These are phyloP conservation scores for Hepsetus odoe DNA, from an alignment of 2,113 vertebrate genomes.

Conservation along the genomic window DNA sequence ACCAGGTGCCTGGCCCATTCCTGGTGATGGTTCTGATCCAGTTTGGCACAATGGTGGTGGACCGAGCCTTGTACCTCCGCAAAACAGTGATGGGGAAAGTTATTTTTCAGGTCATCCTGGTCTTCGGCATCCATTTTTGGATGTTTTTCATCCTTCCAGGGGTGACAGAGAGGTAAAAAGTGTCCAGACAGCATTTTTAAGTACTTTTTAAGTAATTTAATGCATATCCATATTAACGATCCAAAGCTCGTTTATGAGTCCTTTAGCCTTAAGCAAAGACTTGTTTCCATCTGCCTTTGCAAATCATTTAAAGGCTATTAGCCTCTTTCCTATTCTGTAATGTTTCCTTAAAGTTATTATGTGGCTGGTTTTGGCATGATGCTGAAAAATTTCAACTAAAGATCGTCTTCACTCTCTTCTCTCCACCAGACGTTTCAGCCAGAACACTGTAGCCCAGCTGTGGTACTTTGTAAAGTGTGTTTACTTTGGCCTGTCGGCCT, in stretches of 20 bases:
- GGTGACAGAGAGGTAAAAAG: conserved; percentile 88
- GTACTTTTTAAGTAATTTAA: neutral
- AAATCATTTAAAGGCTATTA: neutral
- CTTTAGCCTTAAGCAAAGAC: neutral
- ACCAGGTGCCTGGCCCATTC: conserved; percentile 94
- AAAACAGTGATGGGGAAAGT: conserved; percentile 97
- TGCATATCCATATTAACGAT: neutral
- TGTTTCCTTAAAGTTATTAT: neutral
- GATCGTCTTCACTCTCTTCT: neutral
- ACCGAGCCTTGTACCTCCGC: conserved; percentile 93
- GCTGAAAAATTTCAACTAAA: neutral
- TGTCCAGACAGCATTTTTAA: neutral
- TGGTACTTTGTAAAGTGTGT: conserved; percentile 99
- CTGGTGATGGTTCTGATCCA: conserved; percentile 98
- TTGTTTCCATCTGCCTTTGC: neutral
- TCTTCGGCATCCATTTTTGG: conserved; percentile 99
- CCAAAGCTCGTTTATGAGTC: neutral
- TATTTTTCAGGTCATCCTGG: conserved; percentile 94
- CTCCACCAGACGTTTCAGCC: conserved; percentile 87
- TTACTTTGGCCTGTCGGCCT: conserved; percentile 97
- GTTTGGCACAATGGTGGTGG: conserved; percentile 98
- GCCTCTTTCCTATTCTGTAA: neutral
- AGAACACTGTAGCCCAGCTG: conserved; percentile 94
- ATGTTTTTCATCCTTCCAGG: conserved; percentile 98
- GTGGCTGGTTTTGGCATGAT: neutral